Conservation (phyloP, 2,113 vertebrate genomes). For the Daphoenositta chrysoptera region DNA sequence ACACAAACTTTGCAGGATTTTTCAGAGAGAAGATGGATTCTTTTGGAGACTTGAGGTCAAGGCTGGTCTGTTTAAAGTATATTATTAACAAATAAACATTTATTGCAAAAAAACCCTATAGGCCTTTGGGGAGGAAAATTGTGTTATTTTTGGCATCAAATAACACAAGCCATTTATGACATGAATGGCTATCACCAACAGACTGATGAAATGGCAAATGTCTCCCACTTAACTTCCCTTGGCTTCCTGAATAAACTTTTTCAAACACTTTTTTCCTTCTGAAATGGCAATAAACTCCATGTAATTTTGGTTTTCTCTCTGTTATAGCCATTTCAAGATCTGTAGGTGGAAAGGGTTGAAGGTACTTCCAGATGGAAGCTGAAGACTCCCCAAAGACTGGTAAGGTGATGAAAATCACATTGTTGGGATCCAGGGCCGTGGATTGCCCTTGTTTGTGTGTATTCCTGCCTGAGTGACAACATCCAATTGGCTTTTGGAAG, state of each 20-base stretch:
- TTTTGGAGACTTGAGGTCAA: slow-evolving; percentile 79
- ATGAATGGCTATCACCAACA: slow-evolving; percentile 76
- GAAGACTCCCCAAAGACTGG: slow-evolving; percentile 45
- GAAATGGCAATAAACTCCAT: slow-evolving; percentile 62
- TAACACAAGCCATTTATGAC: slow-evolving; percentile 80
- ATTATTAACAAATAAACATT: slow-evolving; percentile 88
- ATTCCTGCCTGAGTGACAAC: slow-evolving; percentile 72
- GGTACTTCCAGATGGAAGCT: slow-evolving; percentile 57
- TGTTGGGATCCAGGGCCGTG: slow-evolving; percentile 41
- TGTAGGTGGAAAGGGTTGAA: slow-evolving; percentile 37
- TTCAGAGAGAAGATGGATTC: slow-evolving; percentile 80
- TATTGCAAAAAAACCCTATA: slow-evolving; percentile 74
- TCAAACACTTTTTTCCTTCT: slow-evolving; percentile 64
- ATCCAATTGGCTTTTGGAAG: slow-evolving; percentile 56
- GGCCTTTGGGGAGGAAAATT: slow-evolving; percentile 75
- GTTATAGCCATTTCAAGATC: slow-evolving; percentile 63
- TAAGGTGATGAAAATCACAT: slow-evolving; percentile 72
- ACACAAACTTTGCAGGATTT: slow-evolving; percentile 79
- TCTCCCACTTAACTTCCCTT: slow-evolving; percentile 74
- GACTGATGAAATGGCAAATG: slow-evolving; percentile 73
- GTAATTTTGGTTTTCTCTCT: slow-evolving; percentile 72
- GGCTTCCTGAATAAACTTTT: slow-evolving; percentile 75
- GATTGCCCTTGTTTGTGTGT: slow-evolving; percentile 66
- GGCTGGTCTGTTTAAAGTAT: slow-evolving; percentile 77
- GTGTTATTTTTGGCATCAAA: slow-evolving; percentile 84